Conservation (phyloP, 2,888 invertebrate species). For the Pyrgus malvae region DNA sequence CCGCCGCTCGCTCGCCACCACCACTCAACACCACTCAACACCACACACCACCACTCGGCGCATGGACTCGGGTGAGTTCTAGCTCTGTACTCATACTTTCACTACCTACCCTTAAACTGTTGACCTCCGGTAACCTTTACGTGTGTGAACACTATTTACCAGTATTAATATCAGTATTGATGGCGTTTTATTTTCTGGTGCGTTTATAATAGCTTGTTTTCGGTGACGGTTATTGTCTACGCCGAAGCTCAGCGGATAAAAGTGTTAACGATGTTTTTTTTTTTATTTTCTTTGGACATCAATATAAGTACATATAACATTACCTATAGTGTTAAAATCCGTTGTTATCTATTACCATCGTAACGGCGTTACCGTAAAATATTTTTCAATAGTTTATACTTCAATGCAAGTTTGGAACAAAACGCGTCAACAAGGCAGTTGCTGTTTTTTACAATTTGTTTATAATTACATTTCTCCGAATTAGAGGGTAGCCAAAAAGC, state of each 20-base stretch:
- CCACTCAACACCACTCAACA: conserved; percentile 27
- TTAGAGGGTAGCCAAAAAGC: conserved; percentile 44
- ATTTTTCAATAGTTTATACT: too few species aligned
- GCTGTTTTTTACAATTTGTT: conserved; percentile 12
- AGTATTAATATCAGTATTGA: not conserved
- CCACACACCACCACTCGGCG: conserved; percentile 19
- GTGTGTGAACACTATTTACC: not conserved
- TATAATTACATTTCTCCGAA: conserved; percentile 29
- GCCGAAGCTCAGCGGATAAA: too few species aligned
- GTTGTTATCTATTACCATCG: too few species aligned
- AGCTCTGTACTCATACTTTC: not conserved
- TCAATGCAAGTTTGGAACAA: too few species aligned
- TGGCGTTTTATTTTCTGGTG: not conserved
- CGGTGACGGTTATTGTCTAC: too few species aligned
- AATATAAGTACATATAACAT: too few species aligned
- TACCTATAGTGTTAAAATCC: too few species aligned
- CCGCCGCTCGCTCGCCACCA: conserved; percentile 22
- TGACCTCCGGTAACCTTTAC: conserved; percentile 11
- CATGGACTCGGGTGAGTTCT: conserved; percentile 61
- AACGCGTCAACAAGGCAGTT: not conserved
- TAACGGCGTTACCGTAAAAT: too few species aligned
- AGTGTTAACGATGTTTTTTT: too few species aligned
- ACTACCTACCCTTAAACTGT: not conserved
- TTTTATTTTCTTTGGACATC: too few species aligned
- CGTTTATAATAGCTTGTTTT: too few species aligned